These are phyloP conservation scores for Ectobius pallidus DNA, from an alignment of 2,888 invertebrate species.

Conservation along the genomic window DNA sequence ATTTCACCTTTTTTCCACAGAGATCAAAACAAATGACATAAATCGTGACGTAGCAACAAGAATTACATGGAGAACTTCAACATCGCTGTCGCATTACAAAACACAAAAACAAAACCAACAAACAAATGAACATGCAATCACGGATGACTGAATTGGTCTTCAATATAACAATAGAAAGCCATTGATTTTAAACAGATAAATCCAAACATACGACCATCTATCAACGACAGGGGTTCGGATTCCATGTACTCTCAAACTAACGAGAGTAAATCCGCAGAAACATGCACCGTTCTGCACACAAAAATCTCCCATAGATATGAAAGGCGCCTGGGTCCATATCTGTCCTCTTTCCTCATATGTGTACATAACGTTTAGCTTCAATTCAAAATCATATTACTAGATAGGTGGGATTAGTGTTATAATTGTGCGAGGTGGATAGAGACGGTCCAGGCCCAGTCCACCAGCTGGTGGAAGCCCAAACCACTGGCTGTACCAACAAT, in stretches of 20 bases:
- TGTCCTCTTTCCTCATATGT: too few relatives aligned
- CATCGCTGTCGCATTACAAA: too few relatives aligned
- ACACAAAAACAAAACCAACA: not conserved
- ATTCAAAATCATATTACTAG: conserved; percentile 26
- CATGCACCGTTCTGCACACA: conserved; percentile 1
- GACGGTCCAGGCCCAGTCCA: too few relatives aligned
- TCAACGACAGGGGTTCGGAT: conserved; percentile 7
- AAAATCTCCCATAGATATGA: conserved; percentile 6
- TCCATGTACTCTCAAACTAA: conserved; percentile 9
- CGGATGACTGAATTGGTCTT: not conserved
- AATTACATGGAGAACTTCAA: not conserved
- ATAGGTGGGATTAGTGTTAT: conserved; percentile 18
- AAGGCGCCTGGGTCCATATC: too few relatives aligned
- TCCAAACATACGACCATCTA: conserved; percentile 6
- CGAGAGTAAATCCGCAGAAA: conserved; percentile 7
- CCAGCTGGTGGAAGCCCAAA: too few relatives aligned
- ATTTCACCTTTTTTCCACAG: too few relatives aligned
- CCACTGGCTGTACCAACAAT: not conserved
- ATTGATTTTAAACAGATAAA: conserved; percentile 22
- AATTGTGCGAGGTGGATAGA: too few relatives aligned
- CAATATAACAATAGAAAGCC: conserved; percentile 4
- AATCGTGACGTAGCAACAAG: not conserved
- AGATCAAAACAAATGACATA: not conserved
- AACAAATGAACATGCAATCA: conserved; percentile 11
- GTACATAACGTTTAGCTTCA: conserved; percentile 14